Base-by-base conservation (phyloP, 1,140 invertebrate genomes). In the Drosophila navojoa region DNA sequence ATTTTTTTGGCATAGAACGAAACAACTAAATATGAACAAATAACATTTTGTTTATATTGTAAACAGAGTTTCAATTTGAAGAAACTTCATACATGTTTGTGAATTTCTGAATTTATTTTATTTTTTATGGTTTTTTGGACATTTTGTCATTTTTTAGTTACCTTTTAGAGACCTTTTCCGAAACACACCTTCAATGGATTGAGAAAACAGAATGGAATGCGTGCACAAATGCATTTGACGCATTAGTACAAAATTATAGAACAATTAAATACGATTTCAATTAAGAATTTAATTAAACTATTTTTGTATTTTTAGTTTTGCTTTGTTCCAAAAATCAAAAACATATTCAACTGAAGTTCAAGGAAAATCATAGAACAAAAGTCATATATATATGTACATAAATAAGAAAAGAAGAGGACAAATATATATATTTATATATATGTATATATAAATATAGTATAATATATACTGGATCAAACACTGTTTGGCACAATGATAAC, bases 111-210 rank as follows among this genome's bases (percentile, higher is more conserved):
- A 80, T 81, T 80, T 76, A 72, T 77, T 77, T 76, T 82, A 73
- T 73, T 70, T 73, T 38, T 38, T 11, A 38, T 38, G 35, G 35
- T 73, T 54, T 77, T 62, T 68, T 67, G 62, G 68, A 64, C 67
- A 71, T 71, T 76, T 85, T 81, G 35, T 85, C 73, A 81, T 82
- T 77, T 79, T 80, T 85, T 92, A 92, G 91, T 95, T 95, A 96
- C 96, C 96, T 96, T 96, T 96, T 95, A 96, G 96, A 94, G 96
- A 96, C 96, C 96, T 96, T 96, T 97, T 97, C 95, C 96, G 96
- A 96, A 96, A 97, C 95, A 96, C 95, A 94, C 96, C 96, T 97
- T 92, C 91, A 91, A 90, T 91, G 90, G 84, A 84, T 89, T 89
- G 84, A 89, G 84, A 89, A 89, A 87, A 89, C 84, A 87, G 84